These are phyloP conservation scores for Zeus faber DNA, from an alignment of 2,113 vertebrate species.

Conservation along the genomic window DNA sequence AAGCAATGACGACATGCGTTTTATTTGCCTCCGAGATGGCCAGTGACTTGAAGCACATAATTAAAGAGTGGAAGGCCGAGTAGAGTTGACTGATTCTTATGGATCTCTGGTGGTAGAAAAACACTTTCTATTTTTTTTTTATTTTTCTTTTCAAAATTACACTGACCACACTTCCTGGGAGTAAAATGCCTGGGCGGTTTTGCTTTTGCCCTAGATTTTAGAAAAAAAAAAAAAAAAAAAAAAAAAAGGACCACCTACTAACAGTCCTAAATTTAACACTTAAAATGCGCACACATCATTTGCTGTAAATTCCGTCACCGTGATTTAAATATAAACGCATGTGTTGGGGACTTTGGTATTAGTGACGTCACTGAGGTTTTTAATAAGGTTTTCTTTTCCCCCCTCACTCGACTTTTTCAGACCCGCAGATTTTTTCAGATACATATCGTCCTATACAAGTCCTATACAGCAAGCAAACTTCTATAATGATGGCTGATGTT, in stretches of 20 bases:
- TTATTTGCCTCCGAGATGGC: constrained; percentile 45
- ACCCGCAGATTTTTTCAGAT: constrained; percentile 58
- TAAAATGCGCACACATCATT: constrained; percentile 49
- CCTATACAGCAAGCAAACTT: constrained; percentile 43
- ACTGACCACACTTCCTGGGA: constrained; percentile 61
- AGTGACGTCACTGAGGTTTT: constrained; percentile 66
- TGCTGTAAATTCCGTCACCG: constrained; percentile 53
- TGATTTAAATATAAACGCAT: constrained; percentile 62
- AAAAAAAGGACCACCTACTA: constrained; percentile 70
- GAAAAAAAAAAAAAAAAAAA: constrained; percentile 48
- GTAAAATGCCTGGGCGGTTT: constrained; percentile 39
- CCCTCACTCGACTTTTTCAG: constrained; percentile 45
- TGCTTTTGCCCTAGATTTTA: constrained; percentile 52
- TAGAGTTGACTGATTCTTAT: constrained; percentile 50
- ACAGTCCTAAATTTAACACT: constrained; percentile 52
- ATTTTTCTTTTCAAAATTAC: constrained; percentile 58
- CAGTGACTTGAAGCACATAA: constrained; percentile 57
- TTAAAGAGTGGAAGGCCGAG: constrained; percentile 60
- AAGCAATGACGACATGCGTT: constrained; percentile 56
- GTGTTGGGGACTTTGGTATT: constrained; percentile 46
- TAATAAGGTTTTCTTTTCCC: constrained; percentile 51
- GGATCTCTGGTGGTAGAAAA: constrained; percentile 44
- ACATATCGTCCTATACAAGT: not conserved
- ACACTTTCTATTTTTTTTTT: constrained; percentile 39
- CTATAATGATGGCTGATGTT: constrained; percentile 63